Evolutionary conservation across 2,113 vertebrate genomes (phyloP), one percentile per base, ranked within the genome.

Genomic region (Nestor notabilis): DNA sequence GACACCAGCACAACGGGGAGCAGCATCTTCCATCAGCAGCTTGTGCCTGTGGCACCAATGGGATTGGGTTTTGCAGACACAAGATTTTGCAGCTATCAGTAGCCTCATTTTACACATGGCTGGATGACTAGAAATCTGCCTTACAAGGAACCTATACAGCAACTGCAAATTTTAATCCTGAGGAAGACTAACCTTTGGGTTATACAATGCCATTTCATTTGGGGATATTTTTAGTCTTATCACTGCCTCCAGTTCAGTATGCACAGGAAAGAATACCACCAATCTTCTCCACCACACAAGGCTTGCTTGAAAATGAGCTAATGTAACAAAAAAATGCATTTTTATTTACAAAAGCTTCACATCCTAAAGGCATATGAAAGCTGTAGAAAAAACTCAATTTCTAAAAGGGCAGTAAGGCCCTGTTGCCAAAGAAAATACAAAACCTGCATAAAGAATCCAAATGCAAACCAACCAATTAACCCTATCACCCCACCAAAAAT

Each of bases 401-500:
- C 79, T 83, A 83, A 95, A 95, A 96, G 97, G 97, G 94, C 96
- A 97, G 74, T 27, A 69, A 76, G 75, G 95, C 74, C 66, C 75
- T 19, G 47, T 9, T 94, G 66, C 74, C 94, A 94, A 83, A 85
- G 76, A 90, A 97, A 97, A 96, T 27, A 69, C 41, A 96, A 84
- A 93, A 91, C 56, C 63, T 85, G 70, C 37, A 7, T 52, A 85
- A 96, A 86, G 91, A 89, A 86, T 66, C 87, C 87, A 93, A 95
- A 95, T 69, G 65, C 96, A 97, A 97, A 96, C 58, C 89, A 97
- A 55, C 35, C 93, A 97, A 97, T 97, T 97, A 97, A 96, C 95
- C 91, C 87, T 19, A 64, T 21, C 76, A 92, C 92, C 95, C 76
- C 31, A 78, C 58, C 64, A 89, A 84, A 95, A 91, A 76, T 64